phyloP scores from a whole-genome alignment of 2,797 vertebrate genomes.

The Perdix hodgsoniae region DNA sequence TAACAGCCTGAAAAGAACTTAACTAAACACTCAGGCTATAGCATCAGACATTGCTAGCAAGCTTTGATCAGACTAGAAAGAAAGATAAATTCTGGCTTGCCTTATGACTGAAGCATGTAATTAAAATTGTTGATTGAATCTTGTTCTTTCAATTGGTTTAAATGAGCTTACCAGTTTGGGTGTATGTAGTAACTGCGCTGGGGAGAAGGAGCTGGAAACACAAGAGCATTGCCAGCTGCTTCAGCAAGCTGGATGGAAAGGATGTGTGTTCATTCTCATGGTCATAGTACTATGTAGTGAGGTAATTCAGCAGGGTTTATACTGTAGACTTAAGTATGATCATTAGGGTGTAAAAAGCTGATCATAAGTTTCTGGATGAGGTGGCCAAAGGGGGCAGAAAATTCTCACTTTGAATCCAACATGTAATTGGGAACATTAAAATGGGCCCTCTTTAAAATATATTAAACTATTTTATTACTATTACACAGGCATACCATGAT shows the following conservation, averaged over 20 bases:
- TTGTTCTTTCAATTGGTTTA: slow-evolving; percentile 38
- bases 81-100: slow-evolving; percentile 35
- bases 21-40: slow-evolving; percentile 17
- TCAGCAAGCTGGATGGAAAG: slow-evolving; percentile 4
- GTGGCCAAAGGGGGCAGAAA: neutral
- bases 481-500: neutral
- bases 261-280: neutral
- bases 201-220: slow-evolving; percentile 30
- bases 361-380: neutral
- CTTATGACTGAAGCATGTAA: slow-evolving; percentile 27
- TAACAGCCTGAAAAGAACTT: slow-evolving; percentile 49
- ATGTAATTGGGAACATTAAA: too few species aligned
- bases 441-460: neutral
- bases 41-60: slow-evolving; percentile 6
- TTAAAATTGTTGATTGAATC: slow-evolving; percentile 58
- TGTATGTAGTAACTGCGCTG: slow-evolving; percentile 15
- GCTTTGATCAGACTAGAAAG: slow-evolving; percentile 51
- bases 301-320: neutral
- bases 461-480: neutral
- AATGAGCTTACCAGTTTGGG: neutral
- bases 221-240: neutral
- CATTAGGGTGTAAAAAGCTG: neutral
- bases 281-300: neutral
- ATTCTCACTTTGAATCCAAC: neutral
- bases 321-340: neutral